phyloP scores from a whole-genome alignment of 2,113 vertebrate genomes.

The Odobenus rosmarus region DNA sequence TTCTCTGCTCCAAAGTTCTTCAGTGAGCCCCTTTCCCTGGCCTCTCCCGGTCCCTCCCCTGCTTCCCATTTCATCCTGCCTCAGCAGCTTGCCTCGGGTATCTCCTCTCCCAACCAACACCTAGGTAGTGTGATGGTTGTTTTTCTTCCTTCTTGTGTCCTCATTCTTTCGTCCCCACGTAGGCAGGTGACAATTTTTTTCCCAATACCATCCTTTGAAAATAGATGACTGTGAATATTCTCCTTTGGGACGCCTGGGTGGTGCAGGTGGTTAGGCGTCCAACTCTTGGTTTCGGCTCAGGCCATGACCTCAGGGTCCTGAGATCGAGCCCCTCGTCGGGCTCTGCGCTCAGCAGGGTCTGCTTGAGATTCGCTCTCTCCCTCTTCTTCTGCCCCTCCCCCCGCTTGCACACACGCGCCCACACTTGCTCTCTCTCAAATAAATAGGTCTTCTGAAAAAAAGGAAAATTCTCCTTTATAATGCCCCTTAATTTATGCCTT shows the following conservation, averaged over 20 bases:
- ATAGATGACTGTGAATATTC: background rate
- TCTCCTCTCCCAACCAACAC: background rate
- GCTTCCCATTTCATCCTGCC: background rate
- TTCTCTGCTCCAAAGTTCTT: background rate
- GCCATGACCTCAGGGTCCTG: background rate
- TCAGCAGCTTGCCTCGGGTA: background rate
- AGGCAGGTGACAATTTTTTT: background rate
- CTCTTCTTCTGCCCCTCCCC: background rate
- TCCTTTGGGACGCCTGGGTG: background rate
- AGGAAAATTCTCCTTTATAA: background rate
- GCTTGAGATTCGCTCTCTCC: background rate
- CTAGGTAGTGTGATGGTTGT: accelerated
- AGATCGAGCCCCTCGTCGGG: background rate
- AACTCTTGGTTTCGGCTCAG: background rate
- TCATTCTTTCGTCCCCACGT: background rate
- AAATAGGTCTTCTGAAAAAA: background rate
- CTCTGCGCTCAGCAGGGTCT: background rate
- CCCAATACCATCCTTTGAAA: background rate
- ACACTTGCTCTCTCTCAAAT: background rate
- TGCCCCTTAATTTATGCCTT: background rate
- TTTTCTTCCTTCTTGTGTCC: background rate
- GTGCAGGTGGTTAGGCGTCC: background rate
- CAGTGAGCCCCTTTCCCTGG: background rate
- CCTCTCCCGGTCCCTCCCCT: background rate
- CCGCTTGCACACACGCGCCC: background rate